phyloP scores from a whole-genome alignment of 2,888 invertebrate genomes.

The Cepaea hortensis region DNA sequence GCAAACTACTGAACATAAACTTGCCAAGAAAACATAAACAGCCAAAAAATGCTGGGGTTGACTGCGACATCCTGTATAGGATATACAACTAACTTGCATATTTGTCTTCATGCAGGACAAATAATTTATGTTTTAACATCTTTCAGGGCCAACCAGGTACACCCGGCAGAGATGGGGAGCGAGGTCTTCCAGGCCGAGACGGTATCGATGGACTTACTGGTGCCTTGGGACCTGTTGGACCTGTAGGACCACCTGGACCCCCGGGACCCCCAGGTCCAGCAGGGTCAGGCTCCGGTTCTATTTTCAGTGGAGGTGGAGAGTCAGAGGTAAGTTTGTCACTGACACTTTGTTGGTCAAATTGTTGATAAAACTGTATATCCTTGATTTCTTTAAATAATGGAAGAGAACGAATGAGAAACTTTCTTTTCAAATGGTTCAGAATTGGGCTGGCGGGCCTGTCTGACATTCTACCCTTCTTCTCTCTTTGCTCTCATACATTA shows the following conservation, averaged over 20 bases:
- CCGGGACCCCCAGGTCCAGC: slow-evolving; percentile 57
- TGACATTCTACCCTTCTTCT: too few species aligned
- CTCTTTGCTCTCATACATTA: too few species aligned
- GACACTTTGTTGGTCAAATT: not conserved
- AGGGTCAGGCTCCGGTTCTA: slow-evolving; percentile 50
- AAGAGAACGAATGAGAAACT: too few species aligned
- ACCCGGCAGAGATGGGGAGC: slow-evolving; percentile 47
- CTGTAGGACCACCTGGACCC: slow-evolving; percentile 53
- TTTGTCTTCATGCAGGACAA: too few species aligned
- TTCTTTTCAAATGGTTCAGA: too few species aligned
- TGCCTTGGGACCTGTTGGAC: slow-evolving; percentile 23
- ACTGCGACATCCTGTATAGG: too few species aligned
- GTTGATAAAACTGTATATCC: not conserved
- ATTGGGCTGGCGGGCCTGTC: too few species aligned
- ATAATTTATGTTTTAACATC: too few species aligned
- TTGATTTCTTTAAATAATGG: not conserved
- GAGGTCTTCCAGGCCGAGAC: slow-evolving; percentile 45
- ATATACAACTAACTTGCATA: too few species aligned
- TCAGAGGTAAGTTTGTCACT: not conserved
- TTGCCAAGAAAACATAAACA: too few species aligned
- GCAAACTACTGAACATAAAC: too few species aligned
- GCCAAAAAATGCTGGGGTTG: too few species aligned
- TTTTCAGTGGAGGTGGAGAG: slow-evolving; percentile 43
- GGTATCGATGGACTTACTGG: slow-evolving; percentile 44
- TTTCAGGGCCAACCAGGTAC: slow-evolving; percentile 41